Percentiles rank a stretch among this genome's conserved stretches.
phyloP scores from a whole-genome alignment of 2,797 vertebrate species.

The Huso huso region DNA sequence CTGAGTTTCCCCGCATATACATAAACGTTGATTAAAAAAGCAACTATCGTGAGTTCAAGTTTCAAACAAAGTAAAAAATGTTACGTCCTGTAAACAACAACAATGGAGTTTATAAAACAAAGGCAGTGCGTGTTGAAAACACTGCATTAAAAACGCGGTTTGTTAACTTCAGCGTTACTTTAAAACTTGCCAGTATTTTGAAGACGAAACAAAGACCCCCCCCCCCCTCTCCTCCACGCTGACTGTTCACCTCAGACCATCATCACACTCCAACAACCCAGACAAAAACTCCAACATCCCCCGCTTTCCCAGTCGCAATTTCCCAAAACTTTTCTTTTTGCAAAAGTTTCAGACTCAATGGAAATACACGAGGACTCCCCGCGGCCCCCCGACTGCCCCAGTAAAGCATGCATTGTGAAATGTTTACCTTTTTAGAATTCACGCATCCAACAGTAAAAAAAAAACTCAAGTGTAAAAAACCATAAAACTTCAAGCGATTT shows the following conservation, averaged over 20 bases:
- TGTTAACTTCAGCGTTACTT: slow-evolving; percentile 18
- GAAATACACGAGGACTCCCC: slow-evolving; percentile 29
- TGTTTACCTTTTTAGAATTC: slow-evolving; percentile 62
- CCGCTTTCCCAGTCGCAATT: slow-evolving; percentile 50
- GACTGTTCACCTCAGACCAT: slow-evolving; percentile 11
- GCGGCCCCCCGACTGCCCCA: neutral
- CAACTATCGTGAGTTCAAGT: too few relatives aligned
- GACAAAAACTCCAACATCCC: slow-evolving; percentile 53
- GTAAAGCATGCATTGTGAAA: slow-evolving; percentile 31
- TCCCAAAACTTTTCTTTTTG: slow-evolving; percentile 61
- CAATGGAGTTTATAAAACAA: slow-evolving; percentile 23
- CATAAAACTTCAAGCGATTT: slow-evolving; percentile 74
- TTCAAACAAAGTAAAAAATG: neutral
- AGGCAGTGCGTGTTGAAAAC: slow-evolving; percentile 32
- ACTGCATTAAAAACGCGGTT: too few relatives aligned
- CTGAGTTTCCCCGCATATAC: too few relatives aligned
- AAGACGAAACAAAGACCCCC: slow-evolving; percentile 12
- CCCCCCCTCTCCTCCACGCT: slow-evolving; percentile 12
- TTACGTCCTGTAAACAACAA: slow-evolving; percentile 19
- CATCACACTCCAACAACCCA: slow-evolving; percentile 26
- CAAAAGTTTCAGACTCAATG: slow-evolving; percentile 48
- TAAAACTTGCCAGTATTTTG: slow-evolving; percentile 32
- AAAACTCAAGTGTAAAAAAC: slow-evolving; percentile 57
- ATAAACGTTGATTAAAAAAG: too few relatives aligned
- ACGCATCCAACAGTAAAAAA: slow-evolving; percentile 65